These are phyloP conservation scores for Monomorium pharaonis DNA, from an alignment of 1,140 invertebrate genomes.

Conservation along the genomic window DNA sequence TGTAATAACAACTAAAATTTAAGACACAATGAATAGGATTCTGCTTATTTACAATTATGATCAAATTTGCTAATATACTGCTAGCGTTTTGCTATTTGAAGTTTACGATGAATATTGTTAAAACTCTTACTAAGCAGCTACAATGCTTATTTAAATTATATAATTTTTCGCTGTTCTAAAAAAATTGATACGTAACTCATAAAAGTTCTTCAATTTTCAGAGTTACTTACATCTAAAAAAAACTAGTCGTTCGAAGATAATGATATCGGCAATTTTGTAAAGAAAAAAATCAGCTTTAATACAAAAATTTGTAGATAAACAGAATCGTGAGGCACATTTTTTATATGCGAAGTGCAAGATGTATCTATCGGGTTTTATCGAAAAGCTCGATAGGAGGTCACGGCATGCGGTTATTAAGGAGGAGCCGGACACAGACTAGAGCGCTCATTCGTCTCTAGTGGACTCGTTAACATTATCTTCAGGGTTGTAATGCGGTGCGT, in stretches of 20 bases:
- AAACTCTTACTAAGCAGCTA: neutral
- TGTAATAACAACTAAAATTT: too few relatives aligned
- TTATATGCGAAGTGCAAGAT: neutral
- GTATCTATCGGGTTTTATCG: constrained; percentile 65
- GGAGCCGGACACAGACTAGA: constrained; percentile 53
- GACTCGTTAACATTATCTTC: constrained; percentile 76
- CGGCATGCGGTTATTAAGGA: constrained; percentile 71
- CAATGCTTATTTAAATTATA: neutral
- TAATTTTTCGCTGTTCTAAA: neutral
- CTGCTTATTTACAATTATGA: too few relatives aligned
- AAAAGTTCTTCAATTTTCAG: neutral
- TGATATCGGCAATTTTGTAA: neutral
- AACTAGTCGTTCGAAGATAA: neutral
- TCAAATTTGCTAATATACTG: too few relatives aligned
- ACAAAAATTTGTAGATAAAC: neutral
- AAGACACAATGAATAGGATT: too few relatives aligned
- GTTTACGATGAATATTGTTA: neutral
- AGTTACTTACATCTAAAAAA: neutral
- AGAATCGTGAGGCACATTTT: neutral
- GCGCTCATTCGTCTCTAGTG: constrained; percentile 63
- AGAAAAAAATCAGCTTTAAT: neutral
- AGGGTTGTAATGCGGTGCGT: constrained; percentile 68
- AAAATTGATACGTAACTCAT: neutral
- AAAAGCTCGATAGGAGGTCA: constrained; percentile 64
- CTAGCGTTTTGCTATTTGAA: too few relatives aligned